These are phyloP conservation scores for Vollenhovia emeryi DNA, from an alignment of 1,140 invertebrate genomes.

Conservation along the genomic window DNA sequence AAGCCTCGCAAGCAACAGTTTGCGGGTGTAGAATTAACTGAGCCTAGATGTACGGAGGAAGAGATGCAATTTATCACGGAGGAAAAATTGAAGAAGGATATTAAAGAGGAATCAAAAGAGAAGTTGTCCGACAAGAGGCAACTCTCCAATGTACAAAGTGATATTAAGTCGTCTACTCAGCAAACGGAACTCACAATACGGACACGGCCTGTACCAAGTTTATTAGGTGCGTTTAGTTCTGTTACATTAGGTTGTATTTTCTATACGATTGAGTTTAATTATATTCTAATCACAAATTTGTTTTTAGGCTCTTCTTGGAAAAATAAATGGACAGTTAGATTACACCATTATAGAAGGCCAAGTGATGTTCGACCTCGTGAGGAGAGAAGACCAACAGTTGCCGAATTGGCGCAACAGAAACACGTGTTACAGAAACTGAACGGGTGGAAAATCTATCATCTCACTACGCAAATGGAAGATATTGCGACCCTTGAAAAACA, in stretches of 20 bases:
- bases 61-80: conserved; percentile 90
- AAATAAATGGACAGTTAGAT: conserved; percentile 86
- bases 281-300: background rate
- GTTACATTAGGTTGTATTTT: conserved; percentile 15
- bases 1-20: conserved; percentile 86
- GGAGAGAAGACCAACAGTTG: conserved; percentile 92
- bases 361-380: conserved; percentile 95
- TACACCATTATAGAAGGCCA: conserved; percentile 94
- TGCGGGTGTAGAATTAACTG: conserved; percentile 81
- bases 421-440: conserved; percentile 95
- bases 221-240: conserved; percentile 76
- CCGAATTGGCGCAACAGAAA: conserved; percentile 95
- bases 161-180: conserved; percentile 66
- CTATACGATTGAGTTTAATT: background rate
- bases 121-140: conserved; percentile 76
- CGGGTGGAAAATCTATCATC: conserved; percentile 97
- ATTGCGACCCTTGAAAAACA: conserved; percentile 89
- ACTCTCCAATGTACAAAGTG: conserved; percentile 61
- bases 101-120: conserved; percentile 81
- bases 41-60: conserved; percentile 87
- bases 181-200: conserved; percentile 70
- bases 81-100: conserved; percentile 86
- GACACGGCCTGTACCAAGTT: conserved; percentile 78
- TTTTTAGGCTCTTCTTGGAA: conserved; percentile 84
- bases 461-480: conserved; percentile 96